Conservation (phyloP, 2,797 vertebrate species). For the Chromobotia macracanthus region DNA sequence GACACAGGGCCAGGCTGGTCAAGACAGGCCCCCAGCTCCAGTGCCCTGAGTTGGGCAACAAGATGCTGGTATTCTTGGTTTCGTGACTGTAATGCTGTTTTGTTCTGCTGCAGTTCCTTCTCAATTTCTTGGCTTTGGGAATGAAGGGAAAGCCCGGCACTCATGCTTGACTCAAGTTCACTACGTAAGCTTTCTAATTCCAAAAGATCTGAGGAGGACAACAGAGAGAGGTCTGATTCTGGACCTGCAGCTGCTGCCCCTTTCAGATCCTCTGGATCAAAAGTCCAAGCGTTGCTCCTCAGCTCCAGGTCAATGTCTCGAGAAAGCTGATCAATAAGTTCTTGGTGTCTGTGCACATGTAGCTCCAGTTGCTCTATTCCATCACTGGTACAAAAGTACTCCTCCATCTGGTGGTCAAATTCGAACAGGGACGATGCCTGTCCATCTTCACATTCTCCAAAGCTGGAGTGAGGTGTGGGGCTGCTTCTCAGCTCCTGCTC, state of each 20-base stretch:
- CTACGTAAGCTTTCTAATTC: slow-evolving; percentile 77
- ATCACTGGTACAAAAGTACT: slow-evolving; percentile 75
- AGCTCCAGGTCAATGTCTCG: slow-evolving; percentile 87
- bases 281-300: slow-evolving; percentile 49
- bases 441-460: slow-evolving; percentile 17
- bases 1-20: slow-evolving; percentile 61
- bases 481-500: slow-evolving; percentile 73
- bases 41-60: slow-evolving; percentile 79
- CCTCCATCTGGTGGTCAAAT: slow-evolving; percentile 70
- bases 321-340: slow-evolving; percentile 84
- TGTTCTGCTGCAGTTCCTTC: slow-evolving; percentile 81
- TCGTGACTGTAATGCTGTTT: slow-evolving; percentile 81
- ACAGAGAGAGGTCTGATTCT: slow-evolving; percentile 50
- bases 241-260: slow-evolving; percentile 59
- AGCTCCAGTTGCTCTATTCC: slow-evolving; percentile 82
- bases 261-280: slow-evolving; percentile 59
- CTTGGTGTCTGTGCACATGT: slow-evolving; percentile 79
- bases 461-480: slow-evolving; percentile 29
- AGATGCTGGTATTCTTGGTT: slow-evolving; percentile 89
- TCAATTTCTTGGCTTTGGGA: slow-evolving; percentile 82
- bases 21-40: slow-evolving; percentile 73
- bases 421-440: slow-evolving; percentile 11
- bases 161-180: slow-evolving; percentile 84
- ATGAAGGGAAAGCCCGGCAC: slow-evolving; percentile 83
- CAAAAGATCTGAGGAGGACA: slow-evolving; percentile 59